Evolutionary conservation across 2,888 invertebrate genomes (phyloP).

Genomic region (Actias luna): DNA sequence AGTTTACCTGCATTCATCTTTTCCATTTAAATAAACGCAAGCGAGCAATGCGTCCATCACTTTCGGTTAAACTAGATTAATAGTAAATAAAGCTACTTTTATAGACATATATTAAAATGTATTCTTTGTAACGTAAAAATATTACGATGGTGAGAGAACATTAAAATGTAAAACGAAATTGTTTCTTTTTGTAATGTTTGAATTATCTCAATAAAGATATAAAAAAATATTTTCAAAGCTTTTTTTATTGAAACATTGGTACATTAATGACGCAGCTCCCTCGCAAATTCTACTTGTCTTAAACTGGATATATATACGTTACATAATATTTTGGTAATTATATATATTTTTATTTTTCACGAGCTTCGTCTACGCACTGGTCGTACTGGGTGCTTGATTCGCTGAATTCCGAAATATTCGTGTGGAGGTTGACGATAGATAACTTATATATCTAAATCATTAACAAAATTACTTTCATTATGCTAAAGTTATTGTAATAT

Average conservation of each 20-base stretch:
- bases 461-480: neutral
- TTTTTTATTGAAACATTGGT: neutral
- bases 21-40: neutral
- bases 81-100: too few relatives aligned
- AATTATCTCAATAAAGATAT: neutral
- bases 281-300: neutral
- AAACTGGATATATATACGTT: neutral
- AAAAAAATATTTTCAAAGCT: neutral
- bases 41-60: neutral
- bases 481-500: neutral
- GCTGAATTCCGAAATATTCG: constrained; percentile 58
- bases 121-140: neutral
- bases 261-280: neutral
- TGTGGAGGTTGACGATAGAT: constrained; percentile 23
- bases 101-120: neutral
- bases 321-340: too few relatives aligned
- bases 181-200: too few relatives aligned
- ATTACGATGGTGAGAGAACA: too few relatives aligned
- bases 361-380: constrained; percentile 3
- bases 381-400: constrained; percentile 35
- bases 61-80: too few relatives aligned
- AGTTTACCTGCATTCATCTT: neutral
- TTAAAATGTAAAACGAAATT: too few relatives aligned
- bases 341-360: too few relatives aligned
- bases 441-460: neutral